Evolutionary conservation across 2,113 vertebrate species (phyloP).

Genomic region (Zosterops japonicus): DNA sequence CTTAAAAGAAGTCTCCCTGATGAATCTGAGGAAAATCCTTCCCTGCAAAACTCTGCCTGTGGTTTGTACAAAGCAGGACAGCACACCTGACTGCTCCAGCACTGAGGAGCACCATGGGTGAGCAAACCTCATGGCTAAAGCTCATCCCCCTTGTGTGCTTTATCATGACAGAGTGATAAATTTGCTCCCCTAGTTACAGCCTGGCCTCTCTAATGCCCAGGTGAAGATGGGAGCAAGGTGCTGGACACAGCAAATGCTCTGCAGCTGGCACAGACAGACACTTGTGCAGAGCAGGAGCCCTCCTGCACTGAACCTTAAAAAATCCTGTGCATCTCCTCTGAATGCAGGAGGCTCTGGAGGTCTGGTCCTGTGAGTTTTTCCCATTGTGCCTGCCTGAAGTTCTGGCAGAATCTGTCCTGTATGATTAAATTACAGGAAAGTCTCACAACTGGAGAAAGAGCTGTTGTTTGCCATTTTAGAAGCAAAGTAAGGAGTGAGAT

Average conservation of each 20-base stretch:
- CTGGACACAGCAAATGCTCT: not conserved
- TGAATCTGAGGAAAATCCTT: not conserved
- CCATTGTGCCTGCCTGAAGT: not conserved
- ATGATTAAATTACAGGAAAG: not conserved
- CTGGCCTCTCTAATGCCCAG: not conserved
- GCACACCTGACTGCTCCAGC: not conserved
- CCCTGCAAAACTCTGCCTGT: not conserved
- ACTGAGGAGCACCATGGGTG: not conserved
- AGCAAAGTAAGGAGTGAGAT: not conserved
- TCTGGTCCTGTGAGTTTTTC: not conserved
- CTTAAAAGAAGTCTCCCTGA: not conserved
- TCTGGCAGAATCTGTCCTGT: not conserved
- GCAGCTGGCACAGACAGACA: not conserved
- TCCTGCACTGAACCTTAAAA: not conserved
- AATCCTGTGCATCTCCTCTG: not conserved
- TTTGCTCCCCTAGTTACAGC: not conserved
- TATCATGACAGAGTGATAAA: not conserved
- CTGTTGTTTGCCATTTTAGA: not conserved
- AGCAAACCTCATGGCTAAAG: not conserved
- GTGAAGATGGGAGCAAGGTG: not conserved
- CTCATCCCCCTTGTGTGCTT: not conserved
- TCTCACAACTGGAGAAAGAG: not conserved
- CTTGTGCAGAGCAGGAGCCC: not conserved
- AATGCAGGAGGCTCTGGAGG: not conserved
- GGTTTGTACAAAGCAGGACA: not conserved